A percentile compares a stretch with the other conserved stretches of the same genome.
phyloP scores from a whole-genome alignment of 2,888 invertebrate genomes.

The Metallyticus violacea region DNA sequence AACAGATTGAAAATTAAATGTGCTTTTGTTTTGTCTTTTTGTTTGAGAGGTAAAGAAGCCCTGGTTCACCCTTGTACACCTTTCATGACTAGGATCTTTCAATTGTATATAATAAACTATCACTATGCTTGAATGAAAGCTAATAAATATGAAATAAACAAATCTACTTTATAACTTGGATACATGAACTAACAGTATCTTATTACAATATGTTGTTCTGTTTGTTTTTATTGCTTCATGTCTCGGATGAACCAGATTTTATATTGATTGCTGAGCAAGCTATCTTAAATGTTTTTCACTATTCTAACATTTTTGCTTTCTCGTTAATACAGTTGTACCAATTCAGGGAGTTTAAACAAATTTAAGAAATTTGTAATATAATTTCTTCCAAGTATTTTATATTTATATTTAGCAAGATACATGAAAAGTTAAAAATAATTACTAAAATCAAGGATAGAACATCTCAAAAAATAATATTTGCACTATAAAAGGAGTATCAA shows the following conservation, averaged over 20 bases:
- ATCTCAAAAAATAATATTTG: background rate
- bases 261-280: background rate
- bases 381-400: background rate
- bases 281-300: background rate
- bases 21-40: no score
- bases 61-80: background rate
- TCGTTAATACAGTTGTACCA: no score
- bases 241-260: background rate
- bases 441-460: background rate
- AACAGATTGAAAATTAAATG: no score
- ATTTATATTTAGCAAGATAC: background rate
- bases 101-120: background rate
- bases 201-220: background rate
- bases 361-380: background rate
- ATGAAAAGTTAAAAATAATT: background rate
- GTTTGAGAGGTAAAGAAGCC: background rate
- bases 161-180: background rate
- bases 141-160: background rate
- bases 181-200: background rate
- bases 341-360: no score
- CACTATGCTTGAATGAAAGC: background rate
- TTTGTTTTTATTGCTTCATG: background rate
- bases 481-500: background rate
- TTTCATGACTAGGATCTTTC: background rate
- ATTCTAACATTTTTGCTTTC: no score